phyloP scores from a whole-genome alignment of 1,140 invertebrate species.

The Microvelia longipes region DNA sequence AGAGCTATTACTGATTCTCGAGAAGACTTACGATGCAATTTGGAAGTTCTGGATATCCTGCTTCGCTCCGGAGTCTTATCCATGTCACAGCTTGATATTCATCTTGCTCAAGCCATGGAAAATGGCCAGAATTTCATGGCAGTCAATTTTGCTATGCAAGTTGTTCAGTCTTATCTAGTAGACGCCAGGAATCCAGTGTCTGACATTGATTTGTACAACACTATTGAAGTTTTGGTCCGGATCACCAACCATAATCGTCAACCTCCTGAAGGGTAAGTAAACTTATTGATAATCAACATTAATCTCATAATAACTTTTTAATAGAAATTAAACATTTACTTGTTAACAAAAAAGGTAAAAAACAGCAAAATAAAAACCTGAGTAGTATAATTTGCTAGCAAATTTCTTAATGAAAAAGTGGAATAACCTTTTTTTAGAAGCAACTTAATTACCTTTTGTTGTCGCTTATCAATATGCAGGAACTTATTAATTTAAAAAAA shows the following conservation, averaged over 20 bases:
- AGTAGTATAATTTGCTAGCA: too few relatives aligned
- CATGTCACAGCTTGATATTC: constrained; percentile 63
- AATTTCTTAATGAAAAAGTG: too few relatives aligned
- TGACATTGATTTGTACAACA: constrained; percentile 71
- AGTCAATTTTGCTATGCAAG: constrained; percentile 75
- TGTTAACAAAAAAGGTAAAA: too few relatives aligned
- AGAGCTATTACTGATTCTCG: constrained; percentile 57
- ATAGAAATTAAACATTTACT: too few relatives aligned
- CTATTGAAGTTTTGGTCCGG: constrained; percentile 61
- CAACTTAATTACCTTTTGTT: too few relatives aligned
- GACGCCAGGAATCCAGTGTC: constrained; percentile 67
- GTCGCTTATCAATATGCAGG: too few relatives aligned
- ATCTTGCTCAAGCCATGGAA: constrained; percentile 74
- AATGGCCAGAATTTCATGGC: constrained; percentile 69
- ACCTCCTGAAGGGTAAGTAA: constrained; percentile 57
- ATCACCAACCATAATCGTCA: constrained; percentile 55
- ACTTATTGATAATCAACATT: not conserved
- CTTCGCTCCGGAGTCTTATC: constrained; percentile 55
- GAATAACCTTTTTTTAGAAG: too few relatives aligned
- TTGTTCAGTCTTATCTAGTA: constrained; percentile 73
- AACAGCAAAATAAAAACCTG: too few relatives aligned
- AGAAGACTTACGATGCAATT: constrained; percentile 76
- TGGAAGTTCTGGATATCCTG: constrained; percentile 79
- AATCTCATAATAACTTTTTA: too few relatives aligned
- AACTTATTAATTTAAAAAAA: too few relatives aligned